Percentiles rank a stretch among this genome's conserved stretches.
phyloP scores from a whole-genome alignment of 53 echinoderm and acorn worm genomes.

The Astropecten irregularis region DNA sequence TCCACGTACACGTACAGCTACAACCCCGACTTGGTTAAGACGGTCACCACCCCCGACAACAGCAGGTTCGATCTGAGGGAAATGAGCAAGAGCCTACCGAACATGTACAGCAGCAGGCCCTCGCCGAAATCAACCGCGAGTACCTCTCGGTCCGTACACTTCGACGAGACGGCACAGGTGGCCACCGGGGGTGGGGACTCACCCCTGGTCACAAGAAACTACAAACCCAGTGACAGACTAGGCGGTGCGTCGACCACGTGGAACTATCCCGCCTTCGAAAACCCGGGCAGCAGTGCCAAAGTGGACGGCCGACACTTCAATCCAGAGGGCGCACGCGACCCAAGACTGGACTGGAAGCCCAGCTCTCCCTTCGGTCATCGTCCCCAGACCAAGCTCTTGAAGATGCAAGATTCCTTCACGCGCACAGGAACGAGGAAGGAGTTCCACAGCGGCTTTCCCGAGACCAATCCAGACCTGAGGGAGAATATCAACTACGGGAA shows the following conservation, averaged over 20 bases:
- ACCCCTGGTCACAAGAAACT: constrained; percentile 53
- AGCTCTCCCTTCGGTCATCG: constrained; percentile 72
- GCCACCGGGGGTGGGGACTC: constrained; percentile 65
- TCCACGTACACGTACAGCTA: constrained; percentile 86
- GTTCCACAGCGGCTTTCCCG: constrained; percentile 77
- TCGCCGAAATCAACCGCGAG: not conserved
- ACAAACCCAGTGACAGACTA: constrained; percentile 44
- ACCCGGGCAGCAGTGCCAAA: constrained; percentile 68
- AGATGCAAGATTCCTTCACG: constrained; percentile 92
- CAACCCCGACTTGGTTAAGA: constrained; percentile 86
- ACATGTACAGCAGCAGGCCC: constrained; percentile 62
- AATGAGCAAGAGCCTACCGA: constrained; percentile 70
- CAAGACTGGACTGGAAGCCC: constrained; percentile 82
- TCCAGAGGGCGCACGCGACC: constrained; percentile 78
- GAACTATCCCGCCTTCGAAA: constrained; percentile 61
- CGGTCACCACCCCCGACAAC: constrained; percentile 65
- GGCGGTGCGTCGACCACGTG: constrained; percentile 49
- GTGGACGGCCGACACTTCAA: constrained; percentile 84
- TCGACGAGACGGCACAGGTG: constrained; percentile 69
- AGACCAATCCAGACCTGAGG: constrained; percentile 86
- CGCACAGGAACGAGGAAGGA: constrained; percentile 61
- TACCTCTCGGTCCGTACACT: constrained; percentile 55
- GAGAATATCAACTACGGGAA: constrained; percentile 83
- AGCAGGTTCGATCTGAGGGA: constrained; percentile 67
- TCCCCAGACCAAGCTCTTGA: constrained; percentile 79